phyloP scores from a whole-genome alignment of 2,113 vertebrate genomes.

The Nibea albiflora region DNA sequence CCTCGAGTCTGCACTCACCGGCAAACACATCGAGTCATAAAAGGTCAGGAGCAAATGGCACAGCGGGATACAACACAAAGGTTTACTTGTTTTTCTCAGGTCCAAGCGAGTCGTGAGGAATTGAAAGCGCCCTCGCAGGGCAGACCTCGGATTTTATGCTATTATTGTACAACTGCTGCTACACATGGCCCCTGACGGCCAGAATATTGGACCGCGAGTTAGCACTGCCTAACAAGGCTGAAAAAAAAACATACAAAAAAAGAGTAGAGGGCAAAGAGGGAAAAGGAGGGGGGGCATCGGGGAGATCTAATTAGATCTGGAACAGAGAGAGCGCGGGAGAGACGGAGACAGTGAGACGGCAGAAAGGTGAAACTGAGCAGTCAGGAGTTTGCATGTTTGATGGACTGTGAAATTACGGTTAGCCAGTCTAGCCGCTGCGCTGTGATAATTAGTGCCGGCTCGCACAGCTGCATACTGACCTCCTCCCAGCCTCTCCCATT shows the following conservation, averaged over 20 bases:
- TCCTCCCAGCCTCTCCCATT: constrained; percentile 94
- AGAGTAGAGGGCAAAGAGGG: not conserved
- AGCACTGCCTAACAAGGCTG: constrained; percentile 54
- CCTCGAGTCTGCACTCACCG: not conserved
- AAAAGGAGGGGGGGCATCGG: not conserved
- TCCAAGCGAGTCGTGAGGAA: not conserved
- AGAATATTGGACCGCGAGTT: constrained; percentile 15
- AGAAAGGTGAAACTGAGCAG: constrained; percentile 30
- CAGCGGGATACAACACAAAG: constrained; percentile 2
- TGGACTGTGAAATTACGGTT: constrained; percentile 64
- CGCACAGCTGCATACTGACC: constrained; percentile 82
- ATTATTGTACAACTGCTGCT: constrained; percentile 39
- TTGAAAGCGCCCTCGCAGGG: constrained; percentile 27
- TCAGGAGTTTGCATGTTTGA: constrained; percentile 61
- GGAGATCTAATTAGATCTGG: constrained; percentile 36
- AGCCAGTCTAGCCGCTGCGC: constrained; percentile 22
- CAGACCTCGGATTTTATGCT: constrained; percentile 24
- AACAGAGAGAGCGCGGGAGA: not conserved
- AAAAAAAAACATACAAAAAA: constrained; percentile 13
- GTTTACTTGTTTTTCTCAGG: constrained; percentile 44
- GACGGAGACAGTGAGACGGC: constrained; percentile 10
- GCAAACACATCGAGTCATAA: constrained; percentile 36
- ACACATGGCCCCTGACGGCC: not conserved
- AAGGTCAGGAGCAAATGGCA: constrained; percentile 53
- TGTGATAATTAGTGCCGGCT: constrained; percentile 40